A percentile compares a stretch with the other conserved stretches of the same genome.
Conservation (phyloP, 53 echinoderm and acorn worm genomes). For the Henricia sp. region DNA sequence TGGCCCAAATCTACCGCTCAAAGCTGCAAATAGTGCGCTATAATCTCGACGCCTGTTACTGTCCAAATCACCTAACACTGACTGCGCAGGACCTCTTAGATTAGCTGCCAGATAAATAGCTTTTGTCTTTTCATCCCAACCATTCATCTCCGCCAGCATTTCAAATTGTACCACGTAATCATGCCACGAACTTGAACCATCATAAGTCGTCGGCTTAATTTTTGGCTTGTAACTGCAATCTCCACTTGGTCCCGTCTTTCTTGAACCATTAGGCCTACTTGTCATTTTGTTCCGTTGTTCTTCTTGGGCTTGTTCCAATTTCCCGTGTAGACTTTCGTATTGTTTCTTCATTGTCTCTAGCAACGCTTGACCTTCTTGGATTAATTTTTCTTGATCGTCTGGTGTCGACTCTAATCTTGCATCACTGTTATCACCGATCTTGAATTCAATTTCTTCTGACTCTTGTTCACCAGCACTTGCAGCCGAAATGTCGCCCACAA, state of each 20-base stretch:
- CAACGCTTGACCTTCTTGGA: constrained; percentile 9
- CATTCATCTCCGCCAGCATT: constrained; percentile 65
- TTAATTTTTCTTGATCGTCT: background rate
- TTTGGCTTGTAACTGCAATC: background rate
- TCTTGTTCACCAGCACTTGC: background rate
- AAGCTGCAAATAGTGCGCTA: constrained; percentile 29
- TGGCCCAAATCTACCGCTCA: constrained; percentile 54
- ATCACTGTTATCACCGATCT: background rate
- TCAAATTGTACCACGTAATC: constrained; percentile 68
- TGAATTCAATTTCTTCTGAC: background rate
- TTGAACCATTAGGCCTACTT: background rate
- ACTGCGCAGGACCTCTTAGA: constrained; percentile 62
- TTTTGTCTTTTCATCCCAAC: constrained; percentile 53
- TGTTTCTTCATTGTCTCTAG: background rate
- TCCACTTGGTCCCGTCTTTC: background rate
- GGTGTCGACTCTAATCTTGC: background rate
- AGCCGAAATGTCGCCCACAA: background rate
- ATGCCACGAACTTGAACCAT: constrained; percentile 68
- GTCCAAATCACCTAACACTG: constrained; percentile 61
- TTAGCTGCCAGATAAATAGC: constrained; percentile 64
- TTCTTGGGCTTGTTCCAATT: background rate
- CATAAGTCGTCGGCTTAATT: constrained; percentile 8
- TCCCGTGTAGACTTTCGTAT: background rate
- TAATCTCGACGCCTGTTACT: constrained; percentile 27
- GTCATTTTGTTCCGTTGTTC: background rate